Conservation (phyloP, 2,113 vertebrate species). For the Gymnorhina tibicen region DNA sequence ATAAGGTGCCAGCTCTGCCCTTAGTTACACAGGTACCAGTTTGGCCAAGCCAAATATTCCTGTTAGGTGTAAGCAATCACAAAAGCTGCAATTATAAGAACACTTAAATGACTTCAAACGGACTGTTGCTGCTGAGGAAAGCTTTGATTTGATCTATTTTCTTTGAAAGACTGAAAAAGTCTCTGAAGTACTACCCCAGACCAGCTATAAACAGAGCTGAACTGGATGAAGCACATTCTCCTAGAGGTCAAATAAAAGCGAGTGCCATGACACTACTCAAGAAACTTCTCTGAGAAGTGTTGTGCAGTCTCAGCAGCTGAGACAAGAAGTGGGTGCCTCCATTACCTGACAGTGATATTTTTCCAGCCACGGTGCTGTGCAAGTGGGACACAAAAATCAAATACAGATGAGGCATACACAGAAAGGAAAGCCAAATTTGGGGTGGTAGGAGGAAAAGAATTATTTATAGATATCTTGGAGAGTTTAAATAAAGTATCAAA, state of each 20-base stretch:
- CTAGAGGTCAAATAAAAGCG: background rate
- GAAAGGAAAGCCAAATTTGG: background rate
- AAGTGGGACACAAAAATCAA: background rate
- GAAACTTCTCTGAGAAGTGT: background rate
- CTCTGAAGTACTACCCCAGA: background rate
- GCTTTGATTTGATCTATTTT: background rate
- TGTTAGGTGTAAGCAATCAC: background rate
- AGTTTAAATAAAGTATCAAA: background rate
- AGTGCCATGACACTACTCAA: background rate
- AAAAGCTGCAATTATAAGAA: background rate
- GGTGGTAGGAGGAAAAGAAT: background rate
- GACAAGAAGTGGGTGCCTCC: background rate
- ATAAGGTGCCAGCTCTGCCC: background rate
- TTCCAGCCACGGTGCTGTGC: background rate
- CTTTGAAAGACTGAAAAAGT: background rate
- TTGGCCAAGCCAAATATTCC: background rate
- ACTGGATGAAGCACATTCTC: background rate
- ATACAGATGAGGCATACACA: background rate
- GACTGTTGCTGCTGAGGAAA: background rate
- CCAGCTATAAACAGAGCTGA: background rate
- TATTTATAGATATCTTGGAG: background rate
- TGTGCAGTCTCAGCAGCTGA: background rate
- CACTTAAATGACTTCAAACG: background rate
- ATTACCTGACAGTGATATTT: background rate
- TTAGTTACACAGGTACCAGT: background rate